These are phyloP conservation scores for Lepidotrigona ventralis DNA, from an alignment of 1,140 invertebrate species.

Conservation along the genomic window DNA sequence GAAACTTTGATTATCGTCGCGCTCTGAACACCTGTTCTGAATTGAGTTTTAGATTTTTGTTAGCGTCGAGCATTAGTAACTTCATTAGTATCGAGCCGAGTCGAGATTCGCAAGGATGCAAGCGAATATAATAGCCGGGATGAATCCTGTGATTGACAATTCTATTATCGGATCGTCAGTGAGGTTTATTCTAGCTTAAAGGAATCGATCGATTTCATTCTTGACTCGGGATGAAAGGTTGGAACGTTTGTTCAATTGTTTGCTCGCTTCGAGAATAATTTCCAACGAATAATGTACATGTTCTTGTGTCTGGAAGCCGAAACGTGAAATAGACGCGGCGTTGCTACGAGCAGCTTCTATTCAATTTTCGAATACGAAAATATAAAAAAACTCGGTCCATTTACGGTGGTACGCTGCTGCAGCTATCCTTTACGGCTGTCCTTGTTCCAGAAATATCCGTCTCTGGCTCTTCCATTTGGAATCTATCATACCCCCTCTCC, in stretches of 20 bases:
- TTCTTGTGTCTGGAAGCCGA: not conserved
- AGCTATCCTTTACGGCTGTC: not conserved
- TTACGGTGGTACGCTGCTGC: not conserved
- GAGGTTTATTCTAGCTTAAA: not conserved
- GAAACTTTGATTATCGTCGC: too few species aligned
- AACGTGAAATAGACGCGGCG: not conserved
- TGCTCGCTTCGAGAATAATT: not conserved
- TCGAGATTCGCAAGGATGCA: not conserved
- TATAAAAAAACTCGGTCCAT: not conserved
- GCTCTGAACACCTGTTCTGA: too few species aligned
- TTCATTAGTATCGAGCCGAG: too few species aligned
- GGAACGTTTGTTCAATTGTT: not conserved
- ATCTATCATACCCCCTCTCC: too few species aligned
- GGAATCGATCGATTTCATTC: too few species aligned
- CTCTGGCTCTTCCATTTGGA: not conserved
- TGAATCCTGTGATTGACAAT: not conserved
- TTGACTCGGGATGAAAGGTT: not conserved
- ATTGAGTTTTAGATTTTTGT: constrained; percentile 2
- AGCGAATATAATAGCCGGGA: too few species aligned
- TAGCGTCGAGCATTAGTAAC: not conserved
- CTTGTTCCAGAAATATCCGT: constrained; percentile 3
- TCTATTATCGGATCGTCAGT: not conserved
- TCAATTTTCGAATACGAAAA: not conserved
- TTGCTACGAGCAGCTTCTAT: not conserved
- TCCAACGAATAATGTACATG: not conserved